Conservation (phyloP, 2,797 vertebrate species). For the Bradypodion pumilum region DNA sequence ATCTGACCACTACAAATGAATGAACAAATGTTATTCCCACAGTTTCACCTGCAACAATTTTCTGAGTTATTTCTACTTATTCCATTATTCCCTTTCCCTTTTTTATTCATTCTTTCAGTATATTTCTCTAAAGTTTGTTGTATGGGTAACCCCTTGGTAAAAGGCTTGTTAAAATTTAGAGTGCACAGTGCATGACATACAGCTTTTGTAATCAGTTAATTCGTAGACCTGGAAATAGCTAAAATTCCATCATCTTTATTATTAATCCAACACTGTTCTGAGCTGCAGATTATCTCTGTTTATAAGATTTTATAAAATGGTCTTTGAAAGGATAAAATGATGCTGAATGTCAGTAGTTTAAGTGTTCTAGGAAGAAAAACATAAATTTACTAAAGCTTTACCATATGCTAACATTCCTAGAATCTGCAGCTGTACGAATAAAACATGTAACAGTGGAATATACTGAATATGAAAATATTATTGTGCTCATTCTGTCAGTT, state of each 20-base stretch:
- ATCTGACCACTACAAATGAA: neutral
- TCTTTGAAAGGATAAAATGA: neutral
- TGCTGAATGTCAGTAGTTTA: accelerated
- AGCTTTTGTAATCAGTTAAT: neutral
- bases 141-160: neutral
- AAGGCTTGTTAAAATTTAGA: neutral
- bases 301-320: neutral
- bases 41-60: neutral
- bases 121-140: neutral
- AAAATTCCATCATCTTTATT: neutral
- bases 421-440: neutral
- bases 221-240: neutral
- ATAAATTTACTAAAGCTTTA: neutral
- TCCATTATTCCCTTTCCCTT: neutral
- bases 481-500: neutral
- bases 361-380: neutral
- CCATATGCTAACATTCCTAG: neutral
- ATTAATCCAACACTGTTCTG: neutral
- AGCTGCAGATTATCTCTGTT: neutral
- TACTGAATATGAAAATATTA: neutral
- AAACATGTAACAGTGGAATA: neutral
- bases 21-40: neutral
- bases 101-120: neutral
- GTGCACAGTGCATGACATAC: neutral
- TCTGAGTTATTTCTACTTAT: neutral